Percentiles rank a stretch among this genome's conserved stretches.
Evolutionary conservation across 2,113 vertebrate species (phyloP).

Genomic region (Calcarius ornatus): DNA sequence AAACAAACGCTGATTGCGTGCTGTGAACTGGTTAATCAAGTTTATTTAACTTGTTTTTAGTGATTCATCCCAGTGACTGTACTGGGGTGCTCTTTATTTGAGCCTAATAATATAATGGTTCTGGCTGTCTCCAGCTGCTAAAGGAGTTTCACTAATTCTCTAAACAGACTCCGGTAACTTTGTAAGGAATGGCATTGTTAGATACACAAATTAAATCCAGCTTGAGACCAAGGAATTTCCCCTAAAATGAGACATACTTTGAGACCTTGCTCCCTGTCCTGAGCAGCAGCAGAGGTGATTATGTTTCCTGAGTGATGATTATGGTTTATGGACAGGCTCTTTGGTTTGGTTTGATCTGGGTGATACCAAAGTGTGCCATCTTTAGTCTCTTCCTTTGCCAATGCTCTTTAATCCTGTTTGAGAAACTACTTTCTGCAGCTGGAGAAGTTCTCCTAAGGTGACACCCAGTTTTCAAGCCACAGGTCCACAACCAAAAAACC

Average conservation of each 20-base stretch:
- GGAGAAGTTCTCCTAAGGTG: background rate
- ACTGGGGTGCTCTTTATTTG: background rate
- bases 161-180: background rate
- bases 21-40: constrained; percentile 45
- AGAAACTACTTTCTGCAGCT: background rate
- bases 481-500: background rate
- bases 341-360: background rate
- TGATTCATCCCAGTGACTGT: constrained; percentile 44
- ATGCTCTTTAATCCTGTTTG: background rate
- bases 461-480: background rate
- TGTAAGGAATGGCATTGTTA: background rate
- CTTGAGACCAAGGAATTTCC: background rate
- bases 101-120: background rate
- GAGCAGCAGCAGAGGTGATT: background rate
- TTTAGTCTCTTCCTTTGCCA: background rate
- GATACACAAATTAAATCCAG: background rate
- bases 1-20: background rate
- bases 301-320: background rate
- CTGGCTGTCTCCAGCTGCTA: background rate
- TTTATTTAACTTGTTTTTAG: constrained; percentile 18
- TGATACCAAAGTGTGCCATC: background rate
- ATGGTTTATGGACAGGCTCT: background rate
- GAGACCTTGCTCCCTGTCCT: background rate
- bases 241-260: background rate
- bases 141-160: background rate